phyloP scores from a whole-genome alignment of 2,797 vertebrate genomes.

The Smutsia temminckii region DNA sequence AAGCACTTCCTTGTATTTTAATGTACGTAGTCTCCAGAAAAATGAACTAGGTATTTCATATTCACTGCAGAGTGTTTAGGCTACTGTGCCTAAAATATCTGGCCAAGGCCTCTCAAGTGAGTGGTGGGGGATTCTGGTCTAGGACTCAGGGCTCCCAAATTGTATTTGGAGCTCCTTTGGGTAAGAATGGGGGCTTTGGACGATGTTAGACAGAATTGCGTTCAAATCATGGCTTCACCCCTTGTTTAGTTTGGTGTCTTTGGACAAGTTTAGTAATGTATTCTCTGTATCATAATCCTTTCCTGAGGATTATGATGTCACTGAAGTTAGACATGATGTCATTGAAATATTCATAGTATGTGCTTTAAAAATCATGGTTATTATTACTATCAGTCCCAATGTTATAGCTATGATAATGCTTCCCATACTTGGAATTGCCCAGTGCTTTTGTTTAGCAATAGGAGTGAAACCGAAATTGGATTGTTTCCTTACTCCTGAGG shows the following conservation, averaged over 20 bases:
- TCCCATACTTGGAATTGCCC: neutral
- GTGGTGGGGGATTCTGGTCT: neutral
- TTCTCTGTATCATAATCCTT: neutral
- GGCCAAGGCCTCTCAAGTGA: neutral
- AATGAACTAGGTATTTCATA: neutral
- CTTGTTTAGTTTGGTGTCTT: neutral
- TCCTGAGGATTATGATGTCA: neutral
- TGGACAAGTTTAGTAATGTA: neutral
- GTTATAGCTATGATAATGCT: neutral
- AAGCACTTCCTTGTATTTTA: neutral
- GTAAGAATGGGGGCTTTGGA: neutral
- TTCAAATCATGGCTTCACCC: neutral
- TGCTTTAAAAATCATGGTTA: neutral
- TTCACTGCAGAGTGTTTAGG: neutral
- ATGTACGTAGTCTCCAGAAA: neutral
- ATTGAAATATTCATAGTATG: neutral
- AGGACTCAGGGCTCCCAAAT: neutral
- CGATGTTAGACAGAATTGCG: neutral
- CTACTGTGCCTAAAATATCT: neutral
- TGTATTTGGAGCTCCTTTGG: neutral
- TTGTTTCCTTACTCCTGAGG: neutral
- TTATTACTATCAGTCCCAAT: neutral
- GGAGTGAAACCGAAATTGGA: neutral
- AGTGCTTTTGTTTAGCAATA: neutral
- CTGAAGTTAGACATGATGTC: neutral